phyloP scores from a whole-genome alignment of 2,113 vertebrate genomes.

The Craseonycteris thonglongyai region DNA sequence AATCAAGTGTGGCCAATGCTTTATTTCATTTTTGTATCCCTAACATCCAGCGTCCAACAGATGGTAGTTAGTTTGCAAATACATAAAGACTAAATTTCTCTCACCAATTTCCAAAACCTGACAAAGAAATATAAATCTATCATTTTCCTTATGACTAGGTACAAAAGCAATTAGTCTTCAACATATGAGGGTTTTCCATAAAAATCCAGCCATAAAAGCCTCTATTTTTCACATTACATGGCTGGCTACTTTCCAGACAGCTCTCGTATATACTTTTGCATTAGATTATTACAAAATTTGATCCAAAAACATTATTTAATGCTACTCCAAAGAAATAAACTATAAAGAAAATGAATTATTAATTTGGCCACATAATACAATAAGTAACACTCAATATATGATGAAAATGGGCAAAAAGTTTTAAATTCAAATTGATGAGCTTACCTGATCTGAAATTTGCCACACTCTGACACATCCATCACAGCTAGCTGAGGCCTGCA shows the following conservation, averaged over 20 bases:
- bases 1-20: neutral
- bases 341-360: conserved; percentile 15
- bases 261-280: no score
- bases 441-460: conserved; percentile 92
- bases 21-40: neutral
- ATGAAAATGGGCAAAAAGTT: neutral
- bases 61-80: neutral
- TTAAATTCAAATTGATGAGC: conserved; percentile 27
- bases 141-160: neutral
- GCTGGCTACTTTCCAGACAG: no score
- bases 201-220: no score
- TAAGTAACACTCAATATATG: neutral
- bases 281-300: neutral
- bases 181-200: no score
- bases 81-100: neutral
- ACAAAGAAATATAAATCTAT: conserved; percentile 25
- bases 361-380: neutral
- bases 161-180: neutral
- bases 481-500: conserved; percentile 92
- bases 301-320: conserved; percentile 4
- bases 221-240: no score
- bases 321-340: conserved; percentile 3
- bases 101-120: neutral
- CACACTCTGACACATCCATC: conserved; percentile 94
- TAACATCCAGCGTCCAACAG: neutral